Evolutionary conservation across 2,888 invertebrate genomes (phyloP), one percentile per base, ranked within the genome.

Genomic region (Pantelozetes paolii): DNA sequence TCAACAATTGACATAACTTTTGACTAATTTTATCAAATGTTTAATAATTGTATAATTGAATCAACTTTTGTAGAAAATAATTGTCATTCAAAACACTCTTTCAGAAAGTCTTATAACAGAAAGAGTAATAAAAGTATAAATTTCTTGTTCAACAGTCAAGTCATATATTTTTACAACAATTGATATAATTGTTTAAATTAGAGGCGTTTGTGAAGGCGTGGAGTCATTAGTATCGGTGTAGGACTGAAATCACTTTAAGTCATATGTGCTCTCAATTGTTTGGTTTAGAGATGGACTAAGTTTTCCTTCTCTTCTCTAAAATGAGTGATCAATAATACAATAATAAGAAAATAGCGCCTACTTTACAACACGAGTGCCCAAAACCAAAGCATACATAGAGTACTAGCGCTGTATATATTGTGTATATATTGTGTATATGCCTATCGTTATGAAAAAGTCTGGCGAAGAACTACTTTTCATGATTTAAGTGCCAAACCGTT

Each of bases 401-500:
- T n/a, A n/a, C n/a, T n/a, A n/a, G n/a, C n/a, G n/a, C n/a, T n/a
- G n/a, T n/a, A n/a, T n/a, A n/a, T n/a, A n/a, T n/a, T n/a, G n/a
- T n/a, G n/a, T n/a, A n/a, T n/a, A n/a, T n/a, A n/a, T n/a, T n/a
- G n/a, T n/a, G n/a, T n/a, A n/a, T n/a, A n/a, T n/a, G n/a, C n/a
- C n/a, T n/a, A n/a, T n/a, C n/a, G n/a, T n/a, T n/a, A n/a, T n/a
- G 28, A 57, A 28, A 57, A 57, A 28, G 57, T 28, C 28, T 57
- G n/a, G 28, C 9, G 28, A 20, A 57, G n/a, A 62, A 36, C 23
- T 36, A 18, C 32, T n/a, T 67, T 67, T 67, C 42, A 40, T 67
- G 40, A 67, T 67, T 67, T 67, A 67, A 67, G 67, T 67, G 67
- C 67, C n/a, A n/a, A n/a, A 67, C 67, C 67, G 67, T 67, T 67